Evolutionary conservation across 2,113 vertebrate genomes (phyloP).

Genomic region (Petrocephalus microphthalmus): DNA sequence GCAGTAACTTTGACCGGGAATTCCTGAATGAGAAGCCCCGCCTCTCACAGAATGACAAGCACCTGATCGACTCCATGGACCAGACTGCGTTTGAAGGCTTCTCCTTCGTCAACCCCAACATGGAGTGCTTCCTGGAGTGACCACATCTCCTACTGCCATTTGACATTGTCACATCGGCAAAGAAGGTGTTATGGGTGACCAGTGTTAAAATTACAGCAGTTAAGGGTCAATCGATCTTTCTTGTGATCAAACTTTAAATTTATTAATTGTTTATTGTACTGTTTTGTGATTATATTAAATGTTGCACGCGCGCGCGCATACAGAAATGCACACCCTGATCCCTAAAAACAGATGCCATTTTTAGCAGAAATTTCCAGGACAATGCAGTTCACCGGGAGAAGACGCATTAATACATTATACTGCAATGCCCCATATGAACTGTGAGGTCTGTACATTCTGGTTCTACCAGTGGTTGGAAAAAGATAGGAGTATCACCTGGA

Average conservation of each 20-base stretch:
- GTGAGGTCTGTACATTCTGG: not conserved
- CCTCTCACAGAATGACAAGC: constrained; percentile 83
- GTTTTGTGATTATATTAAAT: constrained; percentile 33
- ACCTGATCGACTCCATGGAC: constrained; percentile 94
- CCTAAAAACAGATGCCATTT: not conserved
- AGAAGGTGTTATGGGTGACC: not conserved
- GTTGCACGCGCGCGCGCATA: not conserved
- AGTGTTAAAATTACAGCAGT: not conserved
- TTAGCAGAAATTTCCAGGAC: no score
- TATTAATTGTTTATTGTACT: constrained; percentile 36
- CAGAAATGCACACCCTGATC: not conserved
- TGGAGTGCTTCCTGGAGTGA: constrained; percentile 71
- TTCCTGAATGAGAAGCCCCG: constrained; percentile 90
- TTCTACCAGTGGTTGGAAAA: not conserved
- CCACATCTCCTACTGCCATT: constrained; percentile 32
- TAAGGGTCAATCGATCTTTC: constrained; percentile 18
- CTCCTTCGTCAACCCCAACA: constrained; percentile 86
- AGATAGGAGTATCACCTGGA: not conserved
- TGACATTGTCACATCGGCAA: not conserved
- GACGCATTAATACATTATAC: not conserved
- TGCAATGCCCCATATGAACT: not conserved
- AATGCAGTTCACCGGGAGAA: not conserved
- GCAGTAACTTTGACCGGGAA: constrained; percentile 92
- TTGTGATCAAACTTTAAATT: constrained; percentile 36
- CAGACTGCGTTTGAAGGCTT: constrained; percentile 81